Evolutionary conservation across 2,888 invertebrate genomes (phyloP), one percentile per base, ranked within the genome.

Genomic region (Andricus curvator): DNA sequence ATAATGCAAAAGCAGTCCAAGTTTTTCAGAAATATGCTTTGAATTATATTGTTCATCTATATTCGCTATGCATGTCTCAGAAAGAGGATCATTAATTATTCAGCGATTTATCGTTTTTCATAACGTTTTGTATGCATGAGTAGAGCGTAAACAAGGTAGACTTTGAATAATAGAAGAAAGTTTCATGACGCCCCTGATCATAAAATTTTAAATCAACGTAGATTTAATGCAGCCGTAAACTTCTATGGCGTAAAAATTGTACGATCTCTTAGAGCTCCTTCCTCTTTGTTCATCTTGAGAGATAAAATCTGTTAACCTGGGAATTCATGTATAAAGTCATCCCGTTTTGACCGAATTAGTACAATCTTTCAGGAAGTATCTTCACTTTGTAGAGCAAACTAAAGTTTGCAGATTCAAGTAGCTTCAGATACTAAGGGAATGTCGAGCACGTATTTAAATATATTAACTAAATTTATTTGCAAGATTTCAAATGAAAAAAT

Each of bases 141-240:
- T 25, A 13, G 25, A 51, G 41, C 29, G 29, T 70, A 70, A 70
- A 70, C 51, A 70, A 29, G 51, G 20, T 25, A 44, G 17, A 48
- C 29, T 68, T 68, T 70, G 20, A 70, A 70, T 70, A 70, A 25
- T 48, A 70, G 48, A 51, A 3, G 51, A 17, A 48, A 70, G 29
- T 70, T 70, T 70, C 70, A 70, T 70, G 70, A 70, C 51, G 51
- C 25, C 51, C 20, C 51, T 70, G 51, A 51, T 70, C 70, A 70
- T 70, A 70, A 70, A 70, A 70, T 48, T 70, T 70, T 70, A 70
- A 70, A 70, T 70, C 48, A 51, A 29, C 70, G 70, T 70, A 29
- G 70, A 51, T 51, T 70, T 70, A 70, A 51, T 29, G 17, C 29
- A 29, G 70, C 33, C 70, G 29, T 70, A 70, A 70, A 70, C 25